These are phyloP conservation scores for Hipparchia sbordonii DNA, from an alignment of 2,888 invertebrate genomes.

Conservation along the genomic window DNA sequence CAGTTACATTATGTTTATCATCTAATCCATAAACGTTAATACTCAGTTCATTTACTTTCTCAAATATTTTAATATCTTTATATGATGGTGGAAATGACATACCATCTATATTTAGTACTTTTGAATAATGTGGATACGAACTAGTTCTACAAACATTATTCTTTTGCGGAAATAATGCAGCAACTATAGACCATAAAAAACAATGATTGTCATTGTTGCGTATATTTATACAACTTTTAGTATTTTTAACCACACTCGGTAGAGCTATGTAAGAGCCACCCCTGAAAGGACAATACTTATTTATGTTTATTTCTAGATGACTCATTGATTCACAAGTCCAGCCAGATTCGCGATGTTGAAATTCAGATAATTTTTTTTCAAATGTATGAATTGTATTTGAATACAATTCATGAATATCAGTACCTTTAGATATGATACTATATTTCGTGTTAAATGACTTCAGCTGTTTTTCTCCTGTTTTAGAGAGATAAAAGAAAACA, in stretches of 20 bases:
- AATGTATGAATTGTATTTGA: not conserved
- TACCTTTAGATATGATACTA: not conserved
- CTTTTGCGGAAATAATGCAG: not conserved
- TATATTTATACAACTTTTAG: not conserved
- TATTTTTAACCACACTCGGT: not conserved
- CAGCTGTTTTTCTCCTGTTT: conserved; percentile 22
- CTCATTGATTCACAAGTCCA: conserved; percentile 13
- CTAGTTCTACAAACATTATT: not conserved
- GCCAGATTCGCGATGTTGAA: conserved; percentile 33
- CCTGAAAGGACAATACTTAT: conserved; percentile 27
- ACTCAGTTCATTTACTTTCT: no score
- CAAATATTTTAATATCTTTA: no score
- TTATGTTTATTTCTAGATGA: conserved; percentile 7
- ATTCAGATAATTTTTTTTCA: conserved; percentile 28
- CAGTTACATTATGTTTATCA: not conserved
- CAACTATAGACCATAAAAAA: conserved; percentile 3
- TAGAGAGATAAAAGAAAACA: conserved; percentile 16
- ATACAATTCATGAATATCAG: conserved; percentile 9
- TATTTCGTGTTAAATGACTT: conserved; percentile 29
- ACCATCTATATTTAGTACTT: not conserved
- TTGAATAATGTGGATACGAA: conserved; percentile 1
- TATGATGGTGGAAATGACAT: no score
- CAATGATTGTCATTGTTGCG: not conserved
- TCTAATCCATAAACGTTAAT: not conserved
- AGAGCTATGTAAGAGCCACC: not conserved